Base-by-base conservation (phyloP, 2,797 vertebrate genomes). In the Cyprinodon diabolis region DNA sequence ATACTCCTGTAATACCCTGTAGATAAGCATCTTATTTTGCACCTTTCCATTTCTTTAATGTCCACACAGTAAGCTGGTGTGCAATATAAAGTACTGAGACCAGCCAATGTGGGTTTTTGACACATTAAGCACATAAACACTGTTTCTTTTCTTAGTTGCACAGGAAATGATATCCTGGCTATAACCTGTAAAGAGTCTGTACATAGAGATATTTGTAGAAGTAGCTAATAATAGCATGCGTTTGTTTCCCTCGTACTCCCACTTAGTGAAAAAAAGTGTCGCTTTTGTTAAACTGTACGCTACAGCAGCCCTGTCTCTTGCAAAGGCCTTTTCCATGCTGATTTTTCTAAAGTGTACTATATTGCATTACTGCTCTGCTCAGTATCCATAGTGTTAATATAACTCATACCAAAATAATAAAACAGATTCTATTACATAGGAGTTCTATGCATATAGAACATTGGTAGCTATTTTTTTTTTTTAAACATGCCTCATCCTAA, bases 211-310 rank as follows among this genome's bases (percentile, higher is more conserved):
- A 87, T 94, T 91, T 91, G 87, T 93, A 93, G 91, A 94, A 88
- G 91, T 95, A 94, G 93, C 93, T 87, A 78, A 91, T n/a, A 92
- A 91, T 89, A 92, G 94, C 94, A 95, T 95, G 94, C 87, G 63
- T 92, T 94, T 66, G 76, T 89, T 88, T 89, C 72, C 81, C 87
- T 85, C 80, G 78, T 63, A 63, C 68, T 83, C 82, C 72, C 86
- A 88, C 86, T 85, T 80, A 74, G 74, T 79, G 84, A 82, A 86
- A 89, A 77, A 81, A 90, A 66, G 73, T 21, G 57, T 56, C 73
- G 72, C 68, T 65, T 40, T 66, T 13, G n/a, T 86, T 74, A 72
- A 45, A 52, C 72, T 75, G 35, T 21, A 69, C 74, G 70, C 77
- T 74, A 37, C 85, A 79, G 85, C 67, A 10, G 72, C 70, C 47